Evolutionary conservation across 2,797 vertebrate genomes (phyloP).

Genomic region (Eulemur coronatus): DNA sequence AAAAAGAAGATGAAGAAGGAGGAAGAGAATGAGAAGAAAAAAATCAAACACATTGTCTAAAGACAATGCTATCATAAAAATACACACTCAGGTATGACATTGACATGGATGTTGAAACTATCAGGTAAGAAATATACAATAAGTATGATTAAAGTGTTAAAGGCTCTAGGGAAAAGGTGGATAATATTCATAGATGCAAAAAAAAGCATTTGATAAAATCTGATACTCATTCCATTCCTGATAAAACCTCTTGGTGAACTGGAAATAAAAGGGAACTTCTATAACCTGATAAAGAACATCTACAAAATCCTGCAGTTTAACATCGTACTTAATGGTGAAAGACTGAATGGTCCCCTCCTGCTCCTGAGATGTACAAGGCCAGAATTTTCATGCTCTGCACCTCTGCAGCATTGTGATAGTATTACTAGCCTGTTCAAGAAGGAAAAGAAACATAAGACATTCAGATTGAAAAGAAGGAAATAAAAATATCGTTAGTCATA

Average conservation of each 20-base stretch:
- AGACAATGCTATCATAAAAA: not conserved
- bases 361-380: not conserved
- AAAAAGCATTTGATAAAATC: not conserved
- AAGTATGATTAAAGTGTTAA: not conserved
- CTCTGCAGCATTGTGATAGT: not conserved
- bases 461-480: not conserved
- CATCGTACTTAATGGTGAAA: not conserved
- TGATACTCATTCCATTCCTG: not conserved
- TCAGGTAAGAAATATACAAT: not conserved
- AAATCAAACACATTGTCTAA: not conserved
- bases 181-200: not conserved
- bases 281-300: not conserved
- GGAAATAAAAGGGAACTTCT: not conserved
- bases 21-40: not conserved
- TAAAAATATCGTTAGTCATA: not conserved
- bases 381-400: not conserved
- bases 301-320: not conserved
- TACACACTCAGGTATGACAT: not conserved
- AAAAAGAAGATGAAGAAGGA: too few relatives aligned
- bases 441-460: not conserved
- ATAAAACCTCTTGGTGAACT: not conserved
- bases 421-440: not conserved
- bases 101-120: not conserved
- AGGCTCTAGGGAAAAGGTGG: not conserved
- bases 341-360: not conserved